Conservation (phyloP, 2,888 invertebrate species). For the Philonicus albiceps region DNA sequence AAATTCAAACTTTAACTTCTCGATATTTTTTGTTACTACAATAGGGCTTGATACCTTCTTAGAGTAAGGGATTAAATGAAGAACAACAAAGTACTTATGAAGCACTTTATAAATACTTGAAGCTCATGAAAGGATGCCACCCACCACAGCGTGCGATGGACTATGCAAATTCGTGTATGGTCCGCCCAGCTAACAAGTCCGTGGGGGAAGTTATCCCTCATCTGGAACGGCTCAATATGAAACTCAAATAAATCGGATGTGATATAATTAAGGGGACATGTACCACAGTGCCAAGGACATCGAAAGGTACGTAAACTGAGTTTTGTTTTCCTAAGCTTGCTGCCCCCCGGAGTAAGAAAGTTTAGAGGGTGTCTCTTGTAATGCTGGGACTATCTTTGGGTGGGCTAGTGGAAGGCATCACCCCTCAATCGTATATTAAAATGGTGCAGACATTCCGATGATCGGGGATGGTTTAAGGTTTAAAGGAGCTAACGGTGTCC, state of each 20-base stretch:
- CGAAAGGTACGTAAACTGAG: background rate
- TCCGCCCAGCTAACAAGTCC: background rate
- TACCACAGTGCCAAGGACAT: background rate
- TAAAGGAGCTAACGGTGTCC: background rate
- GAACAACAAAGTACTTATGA: background rate
- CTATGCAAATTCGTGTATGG: background rate
- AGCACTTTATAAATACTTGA: background rate
- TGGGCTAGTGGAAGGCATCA: background rate
- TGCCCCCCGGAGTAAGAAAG: background rate
- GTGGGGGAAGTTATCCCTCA: background rate
- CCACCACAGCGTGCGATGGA: background rate
- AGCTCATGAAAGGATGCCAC: background rate
- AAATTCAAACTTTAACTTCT: no score
- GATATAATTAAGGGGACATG: background rate
- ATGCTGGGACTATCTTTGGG: background rate
- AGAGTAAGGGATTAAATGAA: background rate
- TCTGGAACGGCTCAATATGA: background rate
- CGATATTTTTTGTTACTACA: no score
- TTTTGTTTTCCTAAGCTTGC: background rate
- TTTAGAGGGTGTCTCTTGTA: background rate
- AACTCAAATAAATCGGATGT: background rate
- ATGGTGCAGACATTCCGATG: background rate
- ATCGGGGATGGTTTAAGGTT: background rate
- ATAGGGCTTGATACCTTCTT: background rate
- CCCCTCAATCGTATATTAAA: background rate